These are phyloP conservation scores for Dufourea novaeangliae DNA, from an alignment of 1,140 invertebrate genomes.

Conservation along the genomic window DNA sequence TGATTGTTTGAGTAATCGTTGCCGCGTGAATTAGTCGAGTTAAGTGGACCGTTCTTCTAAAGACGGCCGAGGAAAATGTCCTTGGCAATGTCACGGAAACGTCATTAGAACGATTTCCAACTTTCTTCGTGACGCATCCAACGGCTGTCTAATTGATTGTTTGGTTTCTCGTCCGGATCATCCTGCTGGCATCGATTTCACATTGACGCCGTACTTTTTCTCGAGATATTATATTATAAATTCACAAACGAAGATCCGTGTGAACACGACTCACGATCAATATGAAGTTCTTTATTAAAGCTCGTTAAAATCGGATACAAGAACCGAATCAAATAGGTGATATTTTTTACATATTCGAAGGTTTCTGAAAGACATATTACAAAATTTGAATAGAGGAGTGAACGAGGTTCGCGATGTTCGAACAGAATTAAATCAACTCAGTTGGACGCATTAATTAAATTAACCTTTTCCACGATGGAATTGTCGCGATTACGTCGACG, in stretches of 20 bases:
- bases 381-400: too few species aligned
- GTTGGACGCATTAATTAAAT: slow-evolving; percentile 43
- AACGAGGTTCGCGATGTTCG: not conserved
- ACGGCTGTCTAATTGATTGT: slow-evolving; percentile 20
- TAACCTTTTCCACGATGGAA: slow-evolving; percentile 56
- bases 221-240: too few species aligned
- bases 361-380: too few species aligned
- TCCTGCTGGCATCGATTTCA: not conserved
- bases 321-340: too few species aligned
- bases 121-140: slow-evolving; percentile 52
- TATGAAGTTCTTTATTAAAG: too few species aligned
- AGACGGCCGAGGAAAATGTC: slow-evolving; percentile 59
- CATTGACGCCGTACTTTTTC: not conserved
- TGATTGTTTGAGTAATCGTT: slow-evolving; percentile 32
- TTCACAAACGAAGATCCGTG: too few species aligned
- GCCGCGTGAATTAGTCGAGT: slow-evolving; percentile 61
- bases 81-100: slow-evolving; percentile 60
- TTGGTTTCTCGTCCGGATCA: slow-evolving; percentile 11
- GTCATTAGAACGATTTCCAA: slow-evolving; percentile 60
- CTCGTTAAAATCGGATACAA: too few species aligned
- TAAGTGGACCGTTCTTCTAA: slow-evolving; percentile 60
- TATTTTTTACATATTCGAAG: too few species aligned
- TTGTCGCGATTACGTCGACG: slow-evolving; percentile 52
- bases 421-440: not conserved
- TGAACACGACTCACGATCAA: too few species aligned